phyloP scores from a whole-genome alignment of 2,113 vertebrate species.

The Brachyhypopomus gauderio region DNA sequence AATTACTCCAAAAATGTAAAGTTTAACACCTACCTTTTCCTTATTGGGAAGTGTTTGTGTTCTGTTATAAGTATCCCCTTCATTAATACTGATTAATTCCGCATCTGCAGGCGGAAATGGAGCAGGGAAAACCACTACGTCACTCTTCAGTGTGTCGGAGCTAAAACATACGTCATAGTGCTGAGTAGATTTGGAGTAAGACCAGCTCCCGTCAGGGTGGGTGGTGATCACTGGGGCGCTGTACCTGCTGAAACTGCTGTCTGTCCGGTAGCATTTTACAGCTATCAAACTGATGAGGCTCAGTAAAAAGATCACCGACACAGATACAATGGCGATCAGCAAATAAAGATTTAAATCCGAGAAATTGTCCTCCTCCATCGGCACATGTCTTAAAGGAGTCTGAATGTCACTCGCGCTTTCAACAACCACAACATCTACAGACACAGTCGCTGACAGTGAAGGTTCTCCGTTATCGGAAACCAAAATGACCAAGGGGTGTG shows the following conservation, averaged over 20 bases:
- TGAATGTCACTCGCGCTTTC: slow-evolving; percentile 58
- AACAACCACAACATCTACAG: slow-evolving; percentile 54
- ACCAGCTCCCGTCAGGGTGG: slow-evolving; percentile 51
- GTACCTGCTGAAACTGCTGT: slow-evolving; percentile 48
- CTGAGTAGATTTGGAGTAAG: slow-evolving; percentile 54
- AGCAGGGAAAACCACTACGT: slow-evolving; percentile 49
- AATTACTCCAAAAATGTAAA: background rate
- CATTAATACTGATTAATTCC: slow-evolving; percentile 54
- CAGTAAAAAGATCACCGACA: slow-evolving; percentile 55
- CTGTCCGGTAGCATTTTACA: slow-evolving; percentile 55
- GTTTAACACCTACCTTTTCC: slow-evolving; percentile 48
- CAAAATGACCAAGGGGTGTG: slow-evolving; percentile 53
- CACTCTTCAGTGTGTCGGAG: slow-evolving; percentile 54
- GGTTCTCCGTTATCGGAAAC: slow-evolving; percentile 60
- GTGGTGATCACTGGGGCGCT: slow-evolving; percentile 49
- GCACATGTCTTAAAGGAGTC: slow-evolving; percentile 70
- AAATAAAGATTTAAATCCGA: slow-evolving; percentile 67
- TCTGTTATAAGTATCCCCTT: slow-evolving; percentile 38
- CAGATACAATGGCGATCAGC: slow-evolving; percentile 52
- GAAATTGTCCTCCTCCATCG: slow-evolving; percentile 63
- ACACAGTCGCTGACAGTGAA: slow-evolving; percentile 55
- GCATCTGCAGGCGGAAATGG: slow-evolving; percentile 39
- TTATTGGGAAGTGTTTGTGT: slow-evolving; percentile 43
- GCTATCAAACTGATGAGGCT: slow-evolving; percentile 52
- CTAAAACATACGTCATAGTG: slow-evolving; percentile 58